Base-by-base conservation (phyloP, 2,888 invertebrate genomes). In the Eristalis arbustorum region DNA sequence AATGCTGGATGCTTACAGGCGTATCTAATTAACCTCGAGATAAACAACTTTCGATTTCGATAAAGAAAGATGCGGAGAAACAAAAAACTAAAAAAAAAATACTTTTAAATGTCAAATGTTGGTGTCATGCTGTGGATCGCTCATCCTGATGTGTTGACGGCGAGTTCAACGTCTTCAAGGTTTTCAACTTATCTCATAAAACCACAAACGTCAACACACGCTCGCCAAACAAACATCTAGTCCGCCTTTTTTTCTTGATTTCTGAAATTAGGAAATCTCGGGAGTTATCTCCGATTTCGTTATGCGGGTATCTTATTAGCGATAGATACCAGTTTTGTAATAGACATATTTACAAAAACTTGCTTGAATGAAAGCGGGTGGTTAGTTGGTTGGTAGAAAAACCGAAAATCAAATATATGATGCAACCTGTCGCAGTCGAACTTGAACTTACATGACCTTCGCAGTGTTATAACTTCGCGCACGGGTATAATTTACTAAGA, bases 381-480 rank as follows among this genome's bases (percentile, higher is more conserved):
- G 23, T 40, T 63, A 49, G 23, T 40, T 40, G 14, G 22, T 59
- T 40, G 56, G 62, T 25, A 42, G 23, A 49, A 56, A 56, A 56
- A 62, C 34, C 14, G 8, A 71, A 40, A 18, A 67, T 25, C 28
- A 56, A 57, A 71, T 31, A 71, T 42, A 74, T 85, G 73, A 82
- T 85, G 85, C 77, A 85, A 85, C 64, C 66, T 56, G 42, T 31
- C 31, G 71, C 42, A 64, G 22, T 57, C 82, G 85, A 85, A 85
- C 85, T 85, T 85, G 85, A 85, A 85, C 85, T 82, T 81, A 77
- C 3, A 61, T 73, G 85, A 82, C 85, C 85, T 85, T 85, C 81
- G 49, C 28, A 56, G 14, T 77, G 69, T 62, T 23, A 75, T 79
- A 67, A 75, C 67, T 57, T 68, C 69, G 37, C 75, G 62, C 31